phyloP scores from a whole-genome alignment of 92 coral and sea anemone species.

The Muricea muricata region DNA sequence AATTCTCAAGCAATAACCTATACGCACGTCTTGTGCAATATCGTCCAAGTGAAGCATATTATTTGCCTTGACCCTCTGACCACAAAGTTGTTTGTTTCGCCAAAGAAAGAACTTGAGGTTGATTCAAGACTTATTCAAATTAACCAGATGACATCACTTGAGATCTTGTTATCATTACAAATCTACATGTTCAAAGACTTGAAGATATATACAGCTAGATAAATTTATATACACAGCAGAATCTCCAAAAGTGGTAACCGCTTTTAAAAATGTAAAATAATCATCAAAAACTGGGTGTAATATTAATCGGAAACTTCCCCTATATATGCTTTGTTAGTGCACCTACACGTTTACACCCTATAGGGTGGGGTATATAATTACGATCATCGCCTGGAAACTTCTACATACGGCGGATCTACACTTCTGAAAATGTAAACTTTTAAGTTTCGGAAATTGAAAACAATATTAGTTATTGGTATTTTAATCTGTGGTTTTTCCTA shows the following conservation, averaged over 20 bases:
- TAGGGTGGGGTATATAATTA: neutral
- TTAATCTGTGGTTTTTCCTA: neutral
- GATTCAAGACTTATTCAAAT: neutral
- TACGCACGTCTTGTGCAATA: neutral
- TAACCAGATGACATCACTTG: neutral
- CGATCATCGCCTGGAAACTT: no score
- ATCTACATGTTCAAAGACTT: neutral
- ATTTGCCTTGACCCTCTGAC: slow-evolving; percentile 3
- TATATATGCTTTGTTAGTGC: no score
- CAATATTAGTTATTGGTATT: slow-evolving; percentile 1
- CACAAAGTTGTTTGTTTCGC: slow-evolving; percentile 7
- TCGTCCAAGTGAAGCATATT: neutral
- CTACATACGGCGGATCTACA: neutral
- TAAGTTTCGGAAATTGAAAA: slow-evolving; percentile 17
- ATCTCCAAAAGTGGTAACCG: no score
- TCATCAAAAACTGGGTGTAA: no score
- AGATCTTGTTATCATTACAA: slow-evolving; percentile 5
- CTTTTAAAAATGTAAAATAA: no score
- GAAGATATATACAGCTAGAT: neutral
- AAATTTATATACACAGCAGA: neutral
- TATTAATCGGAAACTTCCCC: no score
- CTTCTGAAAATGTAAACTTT: neutral
- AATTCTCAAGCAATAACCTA: neutral
- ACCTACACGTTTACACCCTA: neutral
- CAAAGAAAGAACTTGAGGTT: slow-evolving; percentile 9